These are phyloP conservation scores for Ailurus styani DNA, from an alignment of 2,113 vertebrate species.

Conservation along the genomic window DNA sequence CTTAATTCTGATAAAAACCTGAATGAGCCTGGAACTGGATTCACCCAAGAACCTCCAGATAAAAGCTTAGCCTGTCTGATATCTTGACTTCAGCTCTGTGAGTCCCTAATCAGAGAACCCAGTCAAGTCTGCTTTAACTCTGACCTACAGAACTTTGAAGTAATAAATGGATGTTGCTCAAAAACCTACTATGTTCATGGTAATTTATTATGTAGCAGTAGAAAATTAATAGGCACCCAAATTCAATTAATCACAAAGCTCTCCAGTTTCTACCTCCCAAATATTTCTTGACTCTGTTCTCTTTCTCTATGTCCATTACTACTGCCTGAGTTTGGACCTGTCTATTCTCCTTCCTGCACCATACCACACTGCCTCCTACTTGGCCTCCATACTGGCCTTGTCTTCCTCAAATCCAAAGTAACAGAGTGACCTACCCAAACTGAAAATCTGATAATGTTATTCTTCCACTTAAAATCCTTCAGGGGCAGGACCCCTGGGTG, in stretches of 20 bases:
- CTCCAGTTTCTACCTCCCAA: background rate
- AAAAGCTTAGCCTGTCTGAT: background rate
- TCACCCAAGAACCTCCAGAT: background rate
- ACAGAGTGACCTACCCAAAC: background rate
- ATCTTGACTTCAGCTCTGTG: background rate
- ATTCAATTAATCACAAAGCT: background rate
- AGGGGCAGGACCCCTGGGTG: background rate
- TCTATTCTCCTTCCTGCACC: background rate
- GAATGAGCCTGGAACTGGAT: background rate
- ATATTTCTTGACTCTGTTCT: background rate
- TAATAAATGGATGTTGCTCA: background rate
- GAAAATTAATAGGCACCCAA: background rate
- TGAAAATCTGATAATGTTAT: background rate
- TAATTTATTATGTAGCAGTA: background rate
- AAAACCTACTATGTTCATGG: background rate
- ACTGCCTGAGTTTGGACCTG: background rate
- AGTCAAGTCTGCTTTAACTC: background rate
- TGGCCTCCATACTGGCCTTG: background rate
- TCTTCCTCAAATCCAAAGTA: constrained; percentile 7
- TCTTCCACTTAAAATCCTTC: background rate
- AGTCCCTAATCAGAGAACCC: background rate
- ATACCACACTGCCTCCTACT: background rate
- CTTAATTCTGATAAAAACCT: background rate
- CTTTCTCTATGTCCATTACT: background rate
- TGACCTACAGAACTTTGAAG: background rate